Percentiles rank a stretch among this genome's conserved stretches.
phyloP scores from a whole-genome alignment of 2,113 vertebrate species.

The Stercorarius parasiticus region DNA sequence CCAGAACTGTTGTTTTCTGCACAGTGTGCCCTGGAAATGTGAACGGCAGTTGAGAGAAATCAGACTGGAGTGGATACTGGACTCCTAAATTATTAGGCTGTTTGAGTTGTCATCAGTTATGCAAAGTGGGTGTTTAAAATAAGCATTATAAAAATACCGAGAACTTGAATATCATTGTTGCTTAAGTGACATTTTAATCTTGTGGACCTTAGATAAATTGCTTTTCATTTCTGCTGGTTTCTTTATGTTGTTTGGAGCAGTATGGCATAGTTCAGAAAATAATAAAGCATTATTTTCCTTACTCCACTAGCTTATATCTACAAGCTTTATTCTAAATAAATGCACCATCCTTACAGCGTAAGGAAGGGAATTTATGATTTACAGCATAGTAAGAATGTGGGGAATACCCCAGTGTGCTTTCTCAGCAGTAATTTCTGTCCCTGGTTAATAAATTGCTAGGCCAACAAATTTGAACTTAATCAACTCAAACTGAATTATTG shows the following conservation, averaged over 20 bases:
- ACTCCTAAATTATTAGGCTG: neutral
- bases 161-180: neutral
- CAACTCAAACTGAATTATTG: conserved; percentile 10
- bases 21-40: rapidly evolving
- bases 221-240: neutral
- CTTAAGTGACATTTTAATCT: neutral
- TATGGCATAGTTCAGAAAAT: neutral
- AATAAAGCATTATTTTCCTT: neutral
- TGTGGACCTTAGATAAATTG: neutral
- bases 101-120: neutral
- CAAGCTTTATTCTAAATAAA: neutral
- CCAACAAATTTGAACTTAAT: conserved; percentile 27
- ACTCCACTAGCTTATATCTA: neutral
- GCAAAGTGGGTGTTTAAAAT: neutral
- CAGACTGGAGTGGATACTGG: neutral
- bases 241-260: neutral
- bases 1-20: neutral
- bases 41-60: neutral
- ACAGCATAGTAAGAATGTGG: neutral
- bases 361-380: neutral
- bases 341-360: neutral
- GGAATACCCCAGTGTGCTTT: neutral
- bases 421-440: conserved; percentile 5
- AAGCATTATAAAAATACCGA: neutral
- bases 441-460: conserved; percentile 14